phyloP scores from a whole-genome alignment of 2,113 vertebrate genomes.

The Tragelaphus buxtoni region DNA sequence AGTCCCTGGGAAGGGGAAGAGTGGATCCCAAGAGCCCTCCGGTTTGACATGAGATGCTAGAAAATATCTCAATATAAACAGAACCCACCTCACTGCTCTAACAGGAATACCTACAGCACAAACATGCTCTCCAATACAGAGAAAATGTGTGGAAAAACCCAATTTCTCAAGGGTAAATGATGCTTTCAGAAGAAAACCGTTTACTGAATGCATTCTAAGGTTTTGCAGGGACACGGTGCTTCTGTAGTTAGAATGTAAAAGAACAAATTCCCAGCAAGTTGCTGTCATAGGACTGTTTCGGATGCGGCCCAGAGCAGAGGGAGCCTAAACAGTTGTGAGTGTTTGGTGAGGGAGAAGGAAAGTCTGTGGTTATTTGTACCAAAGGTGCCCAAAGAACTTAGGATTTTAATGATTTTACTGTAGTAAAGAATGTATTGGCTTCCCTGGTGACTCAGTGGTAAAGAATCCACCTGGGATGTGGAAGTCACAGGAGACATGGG shows the following conservation, averaged over 20 bases:
- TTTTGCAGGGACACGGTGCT: background rate
- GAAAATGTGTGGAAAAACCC: accelerated
- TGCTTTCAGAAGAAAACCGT: background rate
- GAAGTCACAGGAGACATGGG: background rate
- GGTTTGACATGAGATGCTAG: accelerated
- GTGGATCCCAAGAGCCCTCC: too few species aligned
- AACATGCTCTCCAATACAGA: background rate
- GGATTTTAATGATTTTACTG: background rate
- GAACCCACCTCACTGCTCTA: background rate
- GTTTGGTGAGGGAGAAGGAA: background rate
- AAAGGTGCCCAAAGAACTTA: background rate
- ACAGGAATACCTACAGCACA: background rate
- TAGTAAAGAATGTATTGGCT: background rate
- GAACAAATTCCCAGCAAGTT: background rate
- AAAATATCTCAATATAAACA: background rate
- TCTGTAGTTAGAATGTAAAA: background rate
- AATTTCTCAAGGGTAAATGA: background rate
- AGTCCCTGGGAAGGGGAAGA: background rate
- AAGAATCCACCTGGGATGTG: background rate
- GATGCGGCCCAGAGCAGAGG: background rate
- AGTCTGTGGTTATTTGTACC: background rate
- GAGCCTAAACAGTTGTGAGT: background rate
- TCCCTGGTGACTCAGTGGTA: background rate
- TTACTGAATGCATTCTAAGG: background rate
- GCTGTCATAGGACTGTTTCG: background rate